Percentiles rank a stretch among this genome's conserved stretches.
phyloP scores from a whole-genome alignment of 1,140 invertebrate species.

The Pseudomyrmex flavicornis region DNA sequence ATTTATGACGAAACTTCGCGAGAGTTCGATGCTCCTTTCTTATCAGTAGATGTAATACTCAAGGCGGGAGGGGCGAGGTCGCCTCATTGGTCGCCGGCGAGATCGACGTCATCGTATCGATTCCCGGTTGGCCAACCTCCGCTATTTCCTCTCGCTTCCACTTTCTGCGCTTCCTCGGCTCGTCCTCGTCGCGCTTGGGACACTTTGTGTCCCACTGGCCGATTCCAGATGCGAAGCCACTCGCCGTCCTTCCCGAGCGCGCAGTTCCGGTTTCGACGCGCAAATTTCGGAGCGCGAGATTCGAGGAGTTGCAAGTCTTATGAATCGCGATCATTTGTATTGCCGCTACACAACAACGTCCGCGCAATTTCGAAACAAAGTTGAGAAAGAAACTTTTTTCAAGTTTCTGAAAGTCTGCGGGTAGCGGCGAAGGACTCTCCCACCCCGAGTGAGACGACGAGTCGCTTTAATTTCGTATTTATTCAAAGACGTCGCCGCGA shows the following conservation, averaged over 20 bases:
- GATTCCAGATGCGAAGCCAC: slow-evolving; percentile 34
- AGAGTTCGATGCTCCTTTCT: slow-evolving; percentile 79
- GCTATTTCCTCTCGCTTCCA: slow-evolving; percentile 13
- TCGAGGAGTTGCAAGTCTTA: no score
- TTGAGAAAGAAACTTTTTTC: neutral
- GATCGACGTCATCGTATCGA: slow-evolving; percentile 76
- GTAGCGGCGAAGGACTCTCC: neutral
- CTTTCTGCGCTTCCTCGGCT: neutral
- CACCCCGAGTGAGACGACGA: neutral
- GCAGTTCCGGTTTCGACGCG: neutral
- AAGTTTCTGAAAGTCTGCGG: neutral
- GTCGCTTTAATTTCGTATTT: neutral
- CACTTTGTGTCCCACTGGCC: slow-evolving; percentile 51
- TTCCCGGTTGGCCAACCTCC: slow-evolving; percentile 62
- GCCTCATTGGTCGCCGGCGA: slow-evolving; percentile 63
- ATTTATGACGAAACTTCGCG: slow-evolving; percentile 60
- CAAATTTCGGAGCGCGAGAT: neutral
- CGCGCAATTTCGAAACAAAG: neutral
- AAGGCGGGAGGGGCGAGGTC: slow-evolving; percentile 28
- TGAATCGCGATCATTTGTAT: no score
- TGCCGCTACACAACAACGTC: neutral
- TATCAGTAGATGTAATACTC: slow-evolving; percentile 72
- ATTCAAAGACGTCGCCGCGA: neutral
- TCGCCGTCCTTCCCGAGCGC: neutral
- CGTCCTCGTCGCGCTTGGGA: slow-evolving; percentile 7